Percentiles rank a stretch among this genome's conserved stretches.
Evolutionary conservation across 2,888 invertebrate genomes (phyloP).

Genomic region (Oscheius sp.): DNA sequence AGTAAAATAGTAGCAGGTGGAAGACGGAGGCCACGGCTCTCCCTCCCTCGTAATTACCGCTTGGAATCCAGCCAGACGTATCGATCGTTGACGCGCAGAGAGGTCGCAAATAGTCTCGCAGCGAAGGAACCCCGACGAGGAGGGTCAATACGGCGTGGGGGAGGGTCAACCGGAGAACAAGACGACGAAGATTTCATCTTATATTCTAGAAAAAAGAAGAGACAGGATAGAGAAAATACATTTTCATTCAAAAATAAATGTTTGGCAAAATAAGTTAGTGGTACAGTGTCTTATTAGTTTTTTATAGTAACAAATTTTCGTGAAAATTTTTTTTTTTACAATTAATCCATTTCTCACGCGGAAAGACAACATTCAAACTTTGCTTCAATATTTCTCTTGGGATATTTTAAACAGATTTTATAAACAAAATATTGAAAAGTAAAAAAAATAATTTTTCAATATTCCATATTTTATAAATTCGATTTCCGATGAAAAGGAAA

Average conservation of each 20-base stretch:
- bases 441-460: too few relatives aligned
- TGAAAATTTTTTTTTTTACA: too few relatives aligned
- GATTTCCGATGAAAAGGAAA: too few relatives aligned
- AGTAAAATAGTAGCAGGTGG: conserved; percentile 3
- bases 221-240: background rate
- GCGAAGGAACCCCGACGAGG: conserved; percentile 1
- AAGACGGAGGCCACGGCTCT: background rate
- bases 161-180: background rate
- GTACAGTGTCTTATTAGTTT: too few relatives aligned
- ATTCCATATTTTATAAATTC: too few relatives aligned
- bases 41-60: conserved; percentile 26
- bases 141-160: conserved; percentile 18
- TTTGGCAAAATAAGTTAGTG: too few relatives aligned
- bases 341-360: too few relatives aligned
- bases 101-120: conserved; percentile 22
- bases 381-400: background rate
- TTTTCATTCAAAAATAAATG: too few relatives aligned
- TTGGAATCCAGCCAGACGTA: conserved; percentile 31
- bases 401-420: background rate
- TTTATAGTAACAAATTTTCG: too few relatives aligned
- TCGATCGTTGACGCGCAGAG: conserved; percentile 27
- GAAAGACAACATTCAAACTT: too few relatives aligned
- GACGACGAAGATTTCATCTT: background rate
- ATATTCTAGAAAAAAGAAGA: background rate
- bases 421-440: too few relatives aligned